phyloP scores from a whole-genome alignment of 2,113 vertebrate genomes.

The Cairina moschata region DNA sequence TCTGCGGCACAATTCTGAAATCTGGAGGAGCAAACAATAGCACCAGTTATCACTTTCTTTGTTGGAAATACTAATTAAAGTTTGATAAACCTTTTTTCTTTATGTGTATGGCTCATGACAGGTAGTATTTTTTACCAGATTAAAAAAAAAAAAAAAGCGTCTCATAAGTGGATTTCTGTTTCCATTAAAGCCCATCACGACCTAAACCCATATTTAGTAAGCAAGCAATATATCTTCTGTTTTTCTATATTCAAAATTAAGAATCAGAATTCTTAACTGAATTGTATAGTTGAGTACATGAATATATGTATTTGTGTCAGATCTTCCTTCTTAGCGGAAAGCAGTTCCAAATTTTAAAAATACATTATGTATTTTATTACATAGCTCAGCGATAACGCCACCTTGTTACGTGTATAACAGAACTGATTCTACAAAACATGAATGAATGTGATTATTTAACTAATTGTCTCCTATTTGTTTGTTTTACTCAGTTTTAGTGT shows the following conservation, averaged over 20 bases:
- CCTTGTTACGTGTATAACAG: neutral
- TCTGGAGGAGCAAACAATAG: neutral
- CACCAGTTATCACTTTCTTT: neutral
- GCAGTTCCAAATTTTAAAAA: neutral
- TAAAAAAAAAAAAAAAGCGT: neutral
- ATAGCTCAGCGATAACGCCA: neutral
- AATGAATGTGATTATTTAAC: neutral
- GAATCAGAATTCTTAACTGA: neutral
- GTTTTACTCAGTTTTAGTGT: neutral
- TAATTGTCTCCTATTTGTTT: neutral
- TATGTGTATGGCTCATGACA: neutral
- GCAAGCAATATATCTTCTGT: neutral
- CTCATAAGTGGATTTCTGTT: neutral
- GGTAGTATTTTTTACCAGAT: neutral
- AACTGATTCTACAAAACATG: neutral
- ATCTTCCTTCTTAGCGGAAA: neutral
- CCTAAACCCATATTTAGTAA: neutral
- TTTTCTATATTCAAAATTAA: neutral
- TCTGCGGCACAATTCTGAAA: neutral
- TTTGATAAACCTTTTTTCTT: neutral
- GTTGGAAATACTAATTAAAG: neutral
- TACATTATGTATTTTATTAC: neutral
- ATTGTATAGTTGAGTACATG: neutral
- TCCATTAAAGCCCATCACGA: neutral
- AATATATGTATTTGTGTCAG: neutral